A percentile compares a stretch with the other conserved stretches of the same genome.
Evolutionary conservation across 2,888 invertebrate species (phyloP).

Genomic region (Hybos culiciformis): DNA sequence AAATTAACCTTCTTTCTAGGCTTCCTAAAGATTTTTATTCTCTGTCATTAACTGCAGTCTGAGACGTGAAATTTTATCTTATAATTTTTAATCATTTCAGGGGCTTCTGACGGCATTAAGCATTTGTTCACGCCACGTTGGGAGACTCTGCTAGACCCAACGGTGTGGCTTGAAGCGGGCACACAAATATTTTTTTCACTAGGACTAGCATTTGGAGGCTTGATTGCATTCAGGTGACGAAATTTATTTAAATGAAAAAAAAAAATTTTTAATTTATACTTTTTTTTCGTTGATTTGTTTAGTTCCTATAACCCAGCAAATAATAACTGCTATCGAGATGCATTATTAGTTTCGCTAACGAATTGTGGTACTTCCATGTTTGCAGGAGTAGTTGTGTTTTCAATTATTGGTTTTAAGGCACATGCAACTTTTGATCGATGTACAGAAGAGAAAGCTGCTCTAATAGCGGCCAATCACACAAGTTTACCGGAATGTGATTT

Average conservation of each 20-base stretch:
- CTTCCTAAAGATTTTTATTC: conserved; percentile 1
- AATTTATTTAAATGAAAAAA: no score
- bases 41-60: neutral
- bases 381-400: conserved; percentile 91
- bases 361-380: conserved; percentile 95
- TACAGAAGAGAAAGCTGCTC: conserved; percentile 35
- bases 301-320: conserved; percentile 89
- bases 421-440: conserved; percentile 34
- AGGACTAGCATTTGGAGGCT: conserved; percentile 87
- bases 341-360: conserved; percentile 80
- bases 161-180: conserved; percentile 94
- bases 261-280: no score
- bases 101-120: conserved; percentile 57
- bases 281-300: neutral
- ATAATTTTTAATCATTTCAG: conserved; percentile 13
- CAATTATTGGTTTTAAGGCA: conserved; percentile 81
- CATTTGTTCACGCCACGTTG: conserved; percentile 89
- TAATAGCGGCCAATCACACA: conserved; percentile 46
- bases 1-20: neutral
- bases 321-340: conserved; percentile 91
- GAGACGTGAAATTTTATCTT: neutral
- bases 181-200: conserved; percentile 96
- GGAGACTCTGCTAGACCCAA: conserved; percentile 80
- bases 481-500: conserved; percentile 61
- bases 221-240: conserved; percentile 71